Base-by-base conservation (phyloP, 1,140 invertebrate species). In the Drosophila sproati region DNA sequence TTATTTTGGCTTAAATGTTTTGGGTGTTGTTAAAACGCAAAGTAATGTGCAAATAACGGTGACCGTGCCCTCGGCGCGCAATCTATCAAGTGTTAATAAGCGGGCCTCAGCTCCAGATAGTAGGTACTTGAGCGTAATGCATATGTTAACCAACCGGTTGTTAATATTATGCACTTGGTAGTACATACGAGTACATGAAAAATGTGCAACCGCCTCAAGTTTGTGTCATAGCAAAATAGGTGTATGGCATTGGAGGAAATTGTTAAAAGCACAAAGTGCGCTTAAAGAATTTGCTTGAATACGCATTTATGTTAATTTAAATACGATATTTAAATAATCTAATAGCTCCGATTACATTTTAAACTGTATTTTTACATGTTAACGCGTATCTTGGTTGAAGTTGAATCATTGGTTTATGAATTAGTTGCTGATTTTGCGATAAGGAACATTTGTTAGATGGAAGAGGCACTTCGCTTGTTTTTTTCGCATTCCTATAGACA, bases 1-100 rank as follows among this genome's bases (percentile, higher is more conserved):
- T 88, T 86, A 87, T 87, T 87, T 88, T 82, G 83, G 80, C 83
- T 83, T 88, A 80, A 88, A 87, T 87, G 83, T 87, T 87, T 88
- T 83, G 79, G 83, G 72, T 61, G 82, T 88, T 82, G 79, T 88
- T 77, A 73, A 86, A 82, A 88, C 86, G 83, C 72, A 77, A 87
- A 87, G 62, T 87, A 88, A 83, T 80, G 83, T 83, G 82, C 83
- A 88, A 87, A 82, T 87, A 87, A 77, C 80, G 83, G 41, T 45
- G 57, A 64, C 51, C 50, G 78, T 78, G 82, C 83, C 80, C 83
- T 82, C 83, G 69, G 68, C 79, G 77, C 62, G 77, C 80, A 82
- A 87, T 87, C 82, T 83, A 88, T 87, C 83, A 87, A 77, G 80
- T 77, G 80, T 62, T 88, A 88, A 87, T 82, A 88, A 82, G 79